Conservation (phyloP, 2,113 vertebrate species). For the Hippocampus guttulatus region DNA sequence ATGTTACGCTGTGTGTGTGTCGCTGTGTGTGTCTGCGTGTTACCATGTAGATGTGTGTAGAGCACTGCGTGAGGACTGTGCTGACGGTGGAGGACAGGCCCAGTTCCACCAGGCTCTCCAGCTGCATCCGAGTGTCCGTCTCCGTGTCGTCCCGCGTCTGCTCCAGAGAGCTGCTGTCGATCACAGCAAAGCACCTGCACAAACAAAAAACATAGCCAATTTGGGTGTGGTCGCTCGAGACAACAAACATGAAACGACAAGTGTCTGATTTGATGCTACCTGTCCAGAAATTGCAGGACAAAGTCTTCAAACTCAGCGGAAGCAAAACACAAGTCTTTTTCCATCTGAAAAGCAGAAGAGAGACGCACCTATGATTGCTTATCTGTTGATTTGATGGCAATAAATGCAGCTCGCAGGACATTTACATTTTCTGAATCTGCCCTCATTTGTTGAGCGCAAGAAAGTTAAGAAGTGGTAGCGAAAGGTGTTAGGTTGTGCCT, state of each 20-base stretch:
- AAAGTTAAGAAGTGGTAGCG: no score
- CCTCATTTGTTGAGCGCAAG: no score
- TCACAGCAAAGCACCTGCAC: slow-evolving; percentile 92
- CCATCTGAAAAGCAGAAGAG: slow-evolving; percentile 71
- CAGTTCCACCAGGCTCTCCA: slow-evolving; percentile 94
- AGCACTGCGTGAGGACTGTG: slow-evolving; percentile 94
- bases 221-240: no score
- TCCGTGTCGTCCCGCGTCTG: slow-evolving; percentile 96
- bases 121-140: slow-evolving; percentile 95
- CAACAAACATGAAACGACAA: slow-evolving; percentile 6
- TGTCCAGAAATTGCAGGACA: slow-evolving; percentile 96
- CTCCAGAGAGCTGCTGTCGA: slow-evolving; percentile 93
- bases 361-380: not conserved
- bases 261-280: slow-evolving; percentile 68
- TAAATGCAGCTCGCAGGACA: not conserved
- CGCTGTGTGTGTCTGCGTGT: not conserved
- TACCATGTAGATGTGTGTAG: slow-evolving; percentile 92
- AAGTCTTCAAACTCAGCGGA: slow-evolving; percentile 97
- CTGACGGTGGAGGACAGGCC: slow-evolving; percentile 95
- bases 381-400: not conserved
- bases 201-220: slow-evolving; percentile 5
- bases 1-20: not conserved
- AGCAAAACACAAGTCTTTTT: slow-evolving; percentile 91
- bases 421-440: no score
- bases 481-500: not conserved